A percentile compares a stretch with the other conserved stretches of the same genome.
These are phyloP conservation scores for Tiliacea citrago DNA, from an alignment of 2,888 invertebrate genomes.

Conservation along the genomic window DNA sequence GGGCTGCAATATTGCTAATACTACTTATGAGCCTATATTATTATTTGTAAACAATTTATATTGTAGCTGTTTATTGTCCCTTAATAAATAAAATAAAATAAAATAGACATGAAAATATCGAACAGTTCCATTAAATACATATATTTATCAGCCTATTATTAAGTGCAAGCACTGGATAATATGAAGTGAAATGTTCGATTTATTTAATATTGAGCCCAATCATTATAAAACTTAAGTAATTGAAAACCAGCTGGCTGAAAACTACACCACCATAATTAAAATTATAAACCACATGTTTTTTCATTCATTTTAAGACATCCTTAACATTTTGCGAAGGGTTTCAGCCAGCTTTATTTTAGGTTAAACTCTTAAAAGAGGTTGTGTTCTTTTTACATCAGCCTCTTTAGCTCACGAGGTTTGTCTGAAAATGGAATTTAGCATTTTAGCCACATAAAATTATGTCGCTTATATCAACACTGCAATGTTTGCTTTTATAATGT, in stretches of 20 bases:
- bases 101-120: not conserved
- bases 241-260: not conserved
- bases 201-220: not conserved
- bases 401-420: not conserved
- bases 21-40: no score
- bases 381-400: not conserved
- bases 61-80: no score
- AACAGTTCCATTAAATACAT: not conserved
- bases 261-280: not conserved
- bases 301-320: constrained; percentile 3
- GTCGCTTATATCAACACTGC: not conserved
- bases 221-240: not conserved
- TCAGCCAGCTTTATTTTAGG: not conserved
- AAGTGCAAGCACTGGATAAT: not conserved
- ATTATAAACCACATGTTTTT: not conserved
- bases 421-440: constrained; percentile 13
- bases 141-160: not conserved
- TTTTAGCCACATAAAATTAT: not conserved
- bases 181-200: not conserved
- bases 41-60: no score
- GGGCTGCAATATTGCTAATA: no score
- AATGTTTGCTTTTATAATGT: not conserved
- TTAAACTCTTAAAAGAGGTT: constrained; percentile 12
- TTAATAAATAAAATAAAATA: no score
- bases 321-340: constrained; percentile 6